phyloP scores from a whole-genome alignment of 2,888 invertebrate genomes.

The Cataglyphis rosenhaueri region DNA sequence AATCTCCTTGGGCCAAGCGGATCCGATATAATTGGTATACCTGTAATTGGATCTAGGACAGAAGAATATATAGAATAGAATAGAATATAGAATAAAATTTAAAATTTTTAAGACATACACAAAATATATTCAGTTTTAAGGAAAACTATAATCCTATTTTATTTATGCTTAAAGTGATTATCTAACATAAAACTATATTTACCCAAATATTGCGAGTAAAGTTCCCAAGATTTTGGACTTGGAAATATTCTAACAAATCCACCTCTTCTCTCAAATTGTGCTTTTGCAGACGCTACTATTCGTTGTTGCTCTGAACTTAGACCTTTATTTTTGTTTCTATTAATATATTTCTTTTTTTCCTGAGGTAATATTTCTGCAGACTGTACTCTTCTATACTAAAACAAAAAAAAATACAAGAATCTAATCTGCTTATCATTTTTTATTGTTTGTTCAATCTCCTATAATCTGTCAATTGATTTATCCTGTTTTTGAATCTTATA shows the following conservation, averaged over 20 bases:
- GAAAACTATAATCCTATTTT: background rate
- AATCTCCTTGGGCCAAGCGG: conserved; percentile 83
- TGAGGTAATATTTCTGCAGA: conserved; percentile 89
- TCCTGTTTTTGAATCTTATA: background rate
- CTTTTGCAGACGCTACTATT: conserved; percentile 90
- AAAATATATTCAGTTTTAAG: background rate
- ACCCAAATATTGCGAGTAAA: conserved; percentile 93
- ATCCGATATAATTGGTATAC: conserved; percentile 88
- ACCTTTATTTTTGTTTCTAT: conserved; percentile 84
- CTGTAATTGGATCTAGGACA: conserved; percentile 89
- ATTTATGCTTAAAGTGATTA: background rate
- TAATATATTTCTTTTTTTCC: conserved; percentile 79
- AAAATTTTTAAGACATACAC: background rate
- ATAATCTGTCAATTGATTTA: background rate
- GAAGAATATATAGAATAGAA: too few relatives aligned
- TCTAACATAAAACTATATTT: conserved; percentile 50
- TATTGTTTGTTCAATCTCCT: background rate
- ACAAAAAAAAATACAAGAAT: conserved; percentile 16
- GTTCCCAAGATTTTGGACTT: conserved; percentile 94
- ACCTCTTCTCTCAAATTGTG: conserved; percentile 93
- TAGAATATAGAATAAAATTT: too few relatives aligned
- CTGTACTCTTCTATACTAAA: conserved; percentile 90
- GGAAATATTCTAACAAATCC: conserved; percentile 97
- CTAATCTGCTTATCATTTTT: background rate
- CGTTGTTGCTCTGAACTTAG: conserved; percentile 92